These are phyloP conservation scores for Asobara japonica DNA, from an alignment of 1,140 invertebrate species.

Conservation along the genomic window DNA sequence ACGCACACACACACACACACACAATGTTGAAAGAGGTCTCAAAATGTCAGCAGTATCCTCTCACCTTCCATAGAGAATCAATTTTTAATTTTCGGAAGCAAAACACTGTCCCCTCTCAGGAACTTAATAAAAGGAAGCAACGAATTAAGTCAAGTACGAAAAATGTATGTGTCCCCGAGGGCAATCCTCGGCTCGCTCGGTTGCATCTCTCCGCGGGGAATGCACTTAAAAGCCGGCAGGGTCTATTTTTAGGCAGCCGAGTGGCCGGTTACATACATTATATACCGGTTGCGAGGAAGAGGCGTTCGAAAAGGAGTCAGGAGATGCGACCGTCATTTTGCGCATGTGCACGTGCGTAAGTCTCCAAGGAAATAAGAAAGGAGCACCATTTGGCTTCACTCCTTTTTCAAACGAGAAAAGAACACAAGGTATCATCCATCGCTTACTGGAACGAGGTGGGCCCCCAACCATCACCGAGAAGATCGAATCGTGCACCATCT, in stretches of 20 bases:
- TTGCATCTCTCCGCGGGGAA: slow-evolving; percentile 34
- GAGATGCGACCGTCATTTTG: not conserved
- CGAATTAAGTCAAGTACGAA: slow-evolving; percentile 18
- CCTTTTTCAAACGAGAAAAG: not conserved
- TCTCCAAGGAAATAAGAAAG: not conserved
- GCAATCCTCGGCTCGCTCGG: slow-evolving; percentile 32
- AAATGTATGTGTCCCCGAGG: slow-evolving; percentile 29
- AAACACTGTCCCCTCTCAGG: too few relatives aligned
- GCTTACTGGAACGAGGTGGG: slow-evolving; percentile 1
- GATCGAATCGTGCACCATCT: slow-evolving; percentile 22
- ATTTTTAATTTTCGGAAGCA: too few relatives aligned
- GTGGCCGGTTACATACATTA: slow-evolving; percentile 47
- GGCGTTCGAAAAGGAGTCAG: not conserved
- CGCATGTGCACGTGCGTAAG: slow-evolving; percentile 11
- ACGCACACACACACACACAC: too few relatives aligned
- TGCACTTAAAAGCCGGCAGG: slow-evolving; percentile 43
- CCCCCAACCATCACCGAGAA: not conserved
- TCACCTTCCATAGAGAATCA: too few relatives aligned
- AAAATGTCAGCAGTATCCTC: too few relatives aligned
- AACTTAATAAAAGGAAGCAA: not conserved
- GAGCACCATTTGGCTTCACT: not conserved
- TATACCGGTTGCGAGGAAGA: slow-evolving; percentile 47
- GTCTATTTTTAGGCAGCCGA: slow-evolving; percentile 49
- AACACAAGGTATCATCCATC: not conserved
- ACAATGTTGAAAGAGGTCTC: too few relatives aligned